Conservation (phyloP, 2,797 vertebrate genomes). For the Anguilla marmorata region DNA sequence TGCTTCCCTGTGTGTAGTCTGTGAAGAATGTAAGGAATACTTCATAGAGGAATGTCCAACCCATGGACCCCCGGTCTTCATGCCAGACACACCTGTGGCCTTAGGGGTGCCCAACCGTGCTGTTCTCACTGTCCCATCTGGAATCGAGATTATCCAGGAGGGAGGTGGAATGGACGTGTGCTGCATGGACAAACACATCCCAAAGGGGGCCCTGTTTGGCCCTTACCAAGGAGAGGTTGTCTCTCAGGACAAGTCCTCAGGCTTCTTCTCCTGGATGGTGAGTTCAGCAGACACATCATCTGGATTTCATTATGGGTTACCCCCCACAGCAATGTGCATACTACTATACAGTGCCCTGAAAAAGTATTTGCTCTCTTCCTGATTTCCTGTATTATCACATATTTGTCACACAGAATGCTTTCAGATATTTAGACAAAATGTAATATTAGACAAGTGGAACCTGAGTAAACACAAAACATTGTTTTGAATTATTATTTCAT, state of each 20-base stretch:
- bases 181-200: constrained; percentile 80
- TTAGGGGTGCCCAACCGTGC: constrained; percentile 82
- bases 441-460: too few relatives aligned
- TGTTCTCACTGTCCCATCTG: constrained; percentile 79
- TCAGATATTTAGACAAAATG: background rate
- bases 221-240: constrained; percentile 90
- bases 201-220: constrained; percentile 87
- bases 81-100: constrained; percentile 77
- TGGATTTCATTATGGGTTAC: background rate
- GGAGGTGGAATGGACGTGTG: constrained; percentile 81
- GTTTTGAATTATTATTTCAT: too few relatives aligned
- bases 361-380: too few relatives aligned
- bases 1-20: constrained; percentile 72
- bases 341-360: background rate
- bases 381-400: too few relatives aligned
- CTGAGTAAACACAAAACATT: too few relatives aligned
- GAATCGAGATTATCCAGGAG: constrained; percentile 82
- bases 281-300: constrained; percentile 45
- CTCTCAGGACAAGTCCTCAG: constrained; percentile 82
- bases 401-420: too few relatives aligned
- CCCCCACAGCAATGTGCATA: background rate
- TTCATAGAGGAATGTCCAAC: constrained; percentile 86
- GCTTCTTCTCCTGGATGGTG: constrained; percentile 91
- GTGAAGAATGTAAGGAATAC: constrained; percentile 90
- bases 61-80: constrained; percentile 84